Percentiles rank a stretch among this genome's conserved stretches.
Conservation (phyloP, 2,797 vertebrate genomes). For the Protonibea diacanthus region DNA sequence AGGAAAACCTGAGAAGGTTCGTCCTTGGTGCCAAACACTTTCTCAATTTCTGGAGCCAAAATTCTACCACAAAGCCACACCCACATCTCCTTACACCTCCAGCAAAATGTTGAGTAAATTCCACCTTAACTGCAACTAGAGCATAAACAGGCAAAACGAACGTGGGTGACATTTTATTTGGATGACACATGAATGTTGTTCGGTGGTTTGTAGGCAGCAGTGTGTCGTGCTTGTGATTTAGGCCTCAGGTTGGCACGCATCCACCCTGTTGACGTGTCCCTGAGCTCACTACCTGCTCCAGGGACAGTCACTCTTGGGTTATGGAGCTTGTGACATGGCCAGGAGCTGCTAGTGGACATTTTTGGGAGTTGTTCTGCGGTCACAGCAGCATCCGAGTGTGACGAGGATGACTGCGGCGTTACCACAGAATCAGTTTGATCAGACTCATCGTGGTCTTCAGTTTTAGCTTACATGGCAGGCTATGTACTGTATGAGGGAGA, state of each 20-base stretch:
- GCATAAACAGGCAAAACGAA: not conserved
- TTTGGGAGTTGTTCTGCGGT: not conserved
- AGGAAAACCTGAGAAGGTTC: not conserved
- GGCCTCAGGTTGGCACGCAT: conserved; percentile 21
- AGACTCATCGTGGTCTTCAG: not conserved
- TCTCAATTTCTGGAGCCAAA: not conserved
- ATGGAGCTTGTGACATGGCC: conserved; percentile 1
- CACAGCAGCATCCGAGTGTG: not conserved
- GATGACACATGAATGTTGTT: conserved; percentile 20
- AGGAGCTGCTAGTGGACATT: conserved; percentile 1
- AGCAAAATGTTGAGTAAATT: not conserved
- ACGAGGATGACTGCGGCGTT: not conserved
- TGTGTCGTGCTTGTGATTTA: conserved; percentile 8
- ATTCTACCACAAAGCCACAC: not conserved
- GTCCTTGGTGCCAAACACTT: not conserved
- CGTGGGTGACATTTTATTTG: conserved; percentile 1
- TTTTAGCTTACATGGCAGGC: not conserved
- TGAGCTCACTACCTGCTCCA: conserved; percentile 46
- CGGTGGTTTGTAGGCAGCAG: conserved; percentile 20
- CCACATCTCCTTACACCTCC: conserved; percentile 5
- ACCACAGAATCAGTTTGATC: conserved; percentile 3
- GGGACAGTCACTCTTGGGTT: conserved; percentile 29
- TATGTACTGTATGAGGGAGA: not conserved
- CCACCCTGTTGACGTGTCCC: conserved; percentile 43
- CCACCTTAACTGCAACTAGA: not conserved